Base-by-base conservation (phyloP, 1,140 invertebrate genomes). In the Pseudomyrmex pallidus region DNA sequence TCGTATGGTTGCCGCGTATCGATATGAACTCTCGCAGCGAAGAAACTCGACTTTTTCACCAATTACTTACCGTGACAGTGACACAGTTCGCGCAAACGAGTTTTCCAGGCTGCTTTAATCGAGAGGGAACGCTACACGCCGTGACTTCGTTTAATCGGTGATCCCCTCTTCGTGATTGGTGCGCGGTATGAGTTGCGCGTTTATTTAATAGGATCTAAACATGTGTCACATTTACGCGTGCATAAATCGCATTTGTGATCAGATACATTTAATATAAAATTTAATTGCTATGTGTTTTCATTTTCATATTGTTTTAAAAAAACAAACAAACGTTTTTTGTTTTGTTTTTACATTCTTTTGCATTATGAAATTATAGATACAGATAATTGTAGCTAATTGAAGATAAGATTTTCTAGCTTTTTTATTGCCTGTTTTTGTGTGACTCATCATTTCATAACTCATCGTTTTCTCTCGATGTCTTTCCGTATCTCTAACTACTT, bases 31-130 rank as follows among this genome's bases (percentile, higher is more conserved):
- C n/a, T 57, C 64, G 54, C 10, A 50, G 20, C 15, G 15, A 50
- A 78, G 64, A 20, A 61, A 80, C 76, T 72, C 44, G 54, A 70
- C 76, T 80, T 80, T 80, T 80, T 80, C 46, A 22, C 44, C 66
- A 80, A 80, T 80, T 72, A 72, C 56, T 80, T 80, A 72, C 56
- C 56, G 66, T 80, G 76, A 80, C 66, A 80, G 76, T 80, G 76
- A 80, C 76, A 80, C 66, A 80, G 54, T 72, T 80, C 66, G 66
- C 12, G 54, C 66, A 72, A 80, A 80, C 76, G 76, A 80, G 76
- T 80, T 80, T 70, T 80, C 76, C 76, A 48, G n/a, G 20, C 20
- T 72, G 67, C 56, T 56, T 80, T 80, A 80, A 80, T 80, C 76
- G 76, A 72, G 54, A 72, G 66, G 76, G 76, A 78, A 78, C 64